Conservation (phyloP, 2,113 vertebrate species). For the Bos taurus region ARS-UCD2.0 NC_037335.1:6119001-6119500, state of each 20-base stretch:
- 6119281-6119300: conserved; percentile 80
- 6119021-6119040: conserved; percentile 90
- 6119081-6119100: conserved; percentile 85
- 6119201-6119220: conserved; percentile 69
- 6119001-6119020: conserved; percentile 86
- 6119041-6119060: conserved; percentile 86
- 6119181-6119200: conserved; percentile 71
- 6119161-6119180: conserved; percentile 80
- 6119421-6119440: conserved; percentile 76
- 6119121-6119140: conserved; percentile 79
- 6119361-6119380: conserved; percentile 83
- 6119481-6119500: conserved; percentile 77
- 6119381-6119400: conserved; percentile 76
- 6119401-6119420: conserved; percentile 67
- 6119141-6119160: conserved; percentile 81
- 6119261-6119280: conserved; percentile 84
- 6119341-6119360: conserved; percentile 85
- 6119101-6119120: conserved; percentile 64
- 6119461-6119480: conserved; percentile 64
- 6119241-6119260: conserved; percentile 81
- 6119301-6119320: conserved; percentile 80
- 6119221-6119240: conserved; percentile 75
- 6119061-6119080: conserved; percentile 88
- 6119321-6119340: conserved; percentile 84
- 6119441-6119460: conserved; percentile 75